Conservation (phyloP, 2,888 invertebrate genomes). For the Brachynemurus nebulosus region DNA sequence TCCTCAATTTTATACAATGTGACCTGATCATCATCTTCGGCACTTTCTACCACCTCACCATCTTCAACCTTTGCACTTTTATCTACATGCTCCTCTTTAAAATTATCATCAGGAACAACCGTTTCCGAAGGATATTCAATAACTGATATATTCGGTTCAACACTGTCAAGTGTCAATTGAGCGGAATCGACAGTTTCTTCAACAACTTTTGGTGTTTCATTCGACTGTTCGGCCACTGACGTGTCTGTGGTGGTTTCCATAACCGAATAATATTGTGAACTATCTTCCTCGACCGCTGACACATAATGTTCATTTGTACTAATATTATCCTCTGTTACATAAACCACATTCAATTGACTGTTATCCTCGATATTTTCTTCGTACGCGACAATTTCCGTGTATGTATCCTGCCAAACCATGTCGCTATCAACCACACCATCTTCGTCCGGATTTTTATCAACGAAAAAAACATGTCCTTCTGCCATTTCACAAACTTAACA, state of each 20-base stretch:
- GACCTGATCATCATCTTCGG: slow-evolving; percentile 21
- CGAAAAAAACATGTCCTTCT: too few relatives aligned
- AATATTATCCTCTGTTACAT: slow-evolving; percentile 20
- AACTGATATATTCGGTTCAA: neutral
- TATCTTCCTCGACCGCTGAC: slow-evolving; percentile 23
- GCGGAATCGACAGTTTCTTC: neutral
- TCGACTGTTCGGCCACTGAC: slow-evolving; percentile 22
- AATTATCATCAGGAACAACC: slow-evolving; percentile 16
- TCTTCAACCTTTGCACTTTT: slow-evolving; percentile 13
- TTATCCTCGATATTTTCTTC: slow-evolving; percentile 15
- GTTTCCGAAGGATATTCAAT: slow-evolving; percentile 5
- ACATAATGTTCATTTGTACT: slow-evolving; percentile 23
- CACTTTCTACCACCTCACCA: slow-evolving; percentile 11
- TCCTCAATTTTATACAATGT: slow-evolving; percentile 28
- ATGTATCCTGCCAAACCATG: slow-evolving; percentile 18
- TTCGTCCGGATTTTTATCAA: slow-evolving; percentile 8
- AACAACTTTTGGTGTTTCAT: neutral
- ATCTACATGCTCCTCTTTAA: slow-evolving; percentile 12
- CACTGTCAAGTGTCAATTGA: neutral
- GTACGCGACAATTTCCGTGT: slow-evolving; percentile 14
- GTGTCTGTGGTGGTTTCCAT: slow-evolving; percentile 25
- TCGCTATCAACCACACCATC: slow-evolving; percentile 12
- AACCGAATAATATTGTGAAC: slow-evolving; percentile 27
- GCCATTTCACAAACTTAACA: neutral
- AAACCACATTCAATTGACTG: slow-evolving; percentile 12